These are phyloP conservation scores for Echeneis naucrates DNA, from an alignment of 2,797 vertebrate species.

Conservation along the genomic window DNA sequence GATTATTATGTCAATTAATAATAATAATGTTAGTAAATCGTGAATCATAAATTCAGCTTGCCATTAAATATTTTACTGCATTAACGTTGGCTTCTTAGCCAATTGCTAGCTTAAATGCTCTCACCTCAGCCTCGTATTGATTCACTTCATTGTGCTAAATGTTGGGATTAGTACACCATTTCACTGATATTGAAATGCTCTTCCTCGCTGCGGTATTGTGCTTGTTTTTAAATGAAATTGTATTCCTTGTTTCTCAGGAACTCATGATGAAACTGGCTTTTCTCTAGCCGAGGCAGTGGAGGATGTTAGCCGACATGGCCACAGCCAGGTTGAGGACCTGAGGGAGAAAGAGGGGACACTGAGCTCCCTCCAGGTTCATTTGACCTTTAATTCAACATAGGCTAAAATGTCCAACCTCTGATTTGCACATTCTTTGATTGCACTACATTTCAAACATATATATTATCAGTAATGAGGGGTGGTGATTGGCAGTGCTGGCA, in stretches of 20 bases:
- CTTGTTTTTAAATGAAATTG: not conserved
- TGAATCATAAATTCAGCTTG: too few species aligned
- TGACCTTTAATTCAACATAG: not conserved
- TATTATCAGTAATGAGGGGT: not conserved
- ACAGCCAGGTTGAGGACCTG: slow-evolving; percentile 54
- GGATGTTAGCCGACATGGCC: slow-evolving; percentile 65
- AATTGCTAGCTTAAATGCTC: not conserved
- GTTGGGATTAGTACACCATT: not conserved
- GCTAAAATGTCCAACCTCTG: not conserved
- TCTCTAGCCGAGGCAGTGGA: slow-evolving; percentile 65
- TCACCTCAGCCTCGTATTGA: not conserved
- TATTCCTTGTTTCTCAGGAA: slow-evolving; percentile 13
- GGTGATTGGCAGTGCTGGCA: not conserved
- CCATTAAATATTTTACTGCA: too few species aligned
- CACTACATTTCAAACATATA: not conserved
- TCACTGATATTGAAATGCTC: not conserved
- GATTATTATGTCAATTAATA: too few species aligned
- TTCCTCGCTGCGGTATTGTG: too few species aligned
- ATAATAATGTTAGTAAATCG: not conserved
- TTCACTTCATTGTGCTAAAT: not conserved
- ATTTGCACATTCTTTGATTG: not conserved
- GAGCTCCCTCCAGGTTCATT: slow-evolving; percentile 70
- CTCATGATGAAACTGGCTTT: slow-evolving; percentile 29
- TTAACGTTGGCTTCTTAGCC: not conserved
- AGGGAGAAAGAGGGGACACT: slow-evolving; percentile 62